phyloP scores from a whole-genome alignment of 2,113 vertebrate species.

The Laterallus jamaicensis region DNA sequence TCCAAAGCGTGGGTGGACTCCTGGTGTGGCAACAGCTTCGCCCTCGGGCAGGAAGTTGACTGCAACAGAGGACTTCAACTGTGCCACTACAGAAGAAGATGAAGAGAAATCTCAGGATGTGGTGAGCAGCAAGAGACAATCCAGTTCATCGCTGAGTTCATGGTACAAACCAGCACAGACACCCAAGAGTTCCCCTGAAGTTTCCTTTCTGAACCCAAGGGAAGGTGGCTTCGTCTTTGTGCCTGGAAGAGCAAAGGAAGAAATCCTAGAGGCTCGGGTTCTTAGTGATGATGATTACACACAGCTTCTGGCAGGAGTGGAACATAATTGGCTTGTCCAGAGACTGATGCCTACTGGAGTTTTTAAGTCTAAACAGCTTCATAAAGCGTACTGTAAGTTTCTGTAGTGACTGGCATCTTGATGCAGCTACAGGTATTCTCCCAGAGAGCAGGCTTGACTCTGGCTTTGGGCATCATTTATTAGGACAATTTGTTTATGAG shows the following conservation, averaged over 20 bases:
- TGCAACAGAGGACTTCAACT: background rate
- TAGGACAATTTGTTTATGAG: background rate
- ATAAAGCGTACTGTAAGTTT: constrained; percentile 80
- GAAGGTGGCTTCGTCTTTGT: constrained; percentile 22
- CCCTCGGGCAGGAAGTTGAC: fast-evolving
- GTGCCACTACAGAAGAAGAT: constrained; percentile 70
- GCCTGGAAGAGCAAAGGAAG: background rate
- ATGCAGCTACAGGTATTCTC: background rate
- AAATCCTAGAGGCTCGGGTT: constrained; percentile 52
- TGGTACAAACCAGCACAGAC: background rate
- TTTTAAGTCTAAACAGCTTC: constrained; percentile 75
- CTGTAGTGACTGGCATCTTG: background rate
- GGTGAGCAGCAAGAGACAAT: constrained; percentile 22
- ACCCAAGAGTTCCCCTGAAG: constrained; percentile 37
- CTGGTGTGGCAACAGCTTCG: background rate
- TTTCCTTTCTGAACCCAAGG: background rate
- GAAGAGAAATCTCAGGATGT: background rate
- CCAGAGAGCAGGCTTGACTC: background rate
- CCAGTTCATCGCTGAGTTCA: constrained; percentile 6
- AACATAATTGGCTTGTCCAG: constrained; percentile 80
- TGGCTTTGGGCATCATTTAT: background rate
- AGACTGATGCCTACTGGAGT: constrained; percentile 76
- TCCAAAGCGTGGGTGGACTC: background rate
- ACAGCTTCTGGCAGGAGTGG: constrained; percentile 85
- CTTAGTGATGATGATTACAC: constrained; percentile 81